phyloP scores from a whole-genome alignment of 2,113 vertebrate genomes.

The Coptodon rendalli region DNA sequence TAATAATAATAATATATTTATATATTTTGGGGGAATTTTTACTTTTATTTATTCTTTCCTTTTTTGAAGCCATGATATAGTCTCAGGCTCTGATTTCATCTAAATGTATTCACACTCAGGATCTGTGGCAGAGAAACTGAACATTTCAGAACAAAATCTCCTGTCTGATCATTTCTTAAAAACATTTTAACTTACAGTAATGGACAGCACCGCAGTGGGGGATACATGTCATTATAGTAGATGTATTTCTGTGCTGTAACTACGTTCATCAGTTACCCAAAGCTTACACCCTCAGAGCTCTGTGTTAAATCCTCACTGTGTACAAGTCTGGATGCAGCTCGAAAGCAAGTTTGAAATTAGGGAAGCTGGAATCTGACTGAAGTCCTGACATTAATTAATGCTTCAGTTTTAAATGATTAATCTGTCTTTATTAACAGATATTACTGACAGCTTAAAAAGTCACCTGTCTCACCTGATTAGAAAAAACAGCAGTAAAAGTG shows the following conservation, averaged over 20 bases:
- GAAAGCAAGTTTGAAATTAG: neutral
- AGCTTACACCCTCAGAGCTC: neutral
- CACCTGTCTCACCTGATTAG: neutral
- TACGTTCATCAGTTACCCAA: neutral
- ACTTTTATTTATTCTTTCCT: neutral
- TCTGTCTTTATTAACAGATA: neutral
- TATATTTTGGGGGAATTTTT: neutral
- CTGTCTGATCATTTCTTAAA: neutral
- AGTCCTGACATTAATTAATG: neutral
- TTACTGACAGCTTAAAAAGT: neutral
- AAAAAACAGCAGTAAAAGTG: neutral
- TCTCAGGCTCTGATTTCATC: neutral
- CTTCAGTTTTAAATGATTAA: neutral
- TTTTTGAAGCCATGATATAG: neutral
- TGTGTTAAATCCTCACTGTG: neutral
- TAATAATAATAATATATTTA: neutral
- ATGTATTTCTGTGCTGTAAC: neutral
- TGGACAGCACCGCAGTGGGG: neutral
- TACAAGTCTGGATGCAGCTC: neutral
- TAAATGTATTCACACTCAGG: neutral
- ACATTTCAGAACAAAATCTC: neutral
- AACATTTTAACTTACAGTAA: accelerated
- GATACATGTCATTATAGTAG: accelerated
- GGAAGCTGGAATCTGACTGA: neutral
- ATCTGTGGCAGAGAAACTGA: neutral